phyloP scores from a whole-genome alignment of 2,113 vertebrate genomes.

The Perca schrenkii region DNA sequence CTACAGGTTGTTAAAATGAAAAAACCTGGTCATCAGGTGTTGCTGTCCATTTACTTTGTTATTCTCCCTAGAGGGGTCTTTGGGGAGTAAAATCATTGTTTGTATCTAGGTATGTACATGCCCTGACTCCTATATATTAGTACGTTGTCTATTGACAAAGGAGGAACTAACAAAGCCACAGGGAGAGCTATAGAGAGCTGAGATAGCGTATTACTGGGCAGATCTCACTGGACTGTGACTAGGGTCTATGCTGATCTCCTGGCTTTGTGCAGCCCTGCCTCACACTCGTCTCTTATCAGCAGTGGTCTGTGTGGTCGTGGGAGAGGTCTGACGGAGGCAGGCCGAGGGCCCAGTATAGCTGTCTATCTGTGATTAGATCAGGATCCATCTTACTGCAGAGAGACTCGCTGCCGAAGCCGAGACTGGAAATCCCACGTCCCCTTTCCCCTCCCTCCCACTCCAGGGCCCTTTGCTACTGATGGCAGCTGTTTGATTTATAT shows the following conservation, averaged over 20 bases:
- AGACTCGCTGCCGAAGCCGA: slow-evolving; percentile 43
- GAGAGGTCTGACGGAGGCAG: slow-evolving; percentile 68
- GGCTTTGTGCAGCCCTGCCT: slow-evolving; percentile 68
- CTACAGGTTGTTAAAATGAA: not conserved
- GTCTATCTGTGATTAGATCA: slow-evolving; percentile 80
- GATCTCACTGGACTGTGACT: slow-evolving; percentile 70
- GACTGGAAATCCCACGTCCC: slow-evolving; percentile 55
- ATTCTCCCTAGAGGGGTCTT: not conserved
- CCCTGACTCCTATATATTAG: slow-evolving; percentile 28
- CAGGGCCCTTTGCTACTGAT: slow-evolving; percentile 52
- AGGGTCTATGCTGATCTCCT: slow-evolving; percentile 63
- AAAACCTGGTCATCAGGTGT: too few relatives aligned
- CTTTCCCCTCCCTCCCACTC: slow-evolving; percentile 48
- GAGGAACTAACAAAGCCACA: slow-evolving; percentile 59
- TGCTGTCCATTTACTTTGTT: slow-evolving; percentile 1
- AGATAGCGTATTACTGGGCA: slow-evolving; percentile 65
- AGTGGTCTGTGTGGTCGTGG: slow-evolving; percentile 70
- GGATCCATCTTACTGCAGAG: slow-evolving; percentile 66
- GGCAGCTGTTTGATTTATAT: slow-evolving; percentile 77
- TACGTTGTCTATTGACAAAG: slow-evolving; percentile 55
- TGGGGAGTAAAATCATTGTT: slow-evolving; percentile 11
- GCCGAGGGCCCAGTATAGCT: slow-evolving; percentile 38
- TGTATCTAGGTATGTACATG: slow-evolving; percentile 25
- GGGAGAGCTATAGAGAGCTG: slow-evolving; percentile 54
- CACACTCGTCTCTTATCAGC: slow-evolving; percentile 68